A percentile compares a stretch with the other conserved stretches of the same genome.
Conservation (phyloP, 2,888 invertebrate species). For the Drosophila meridiana region DNA sequence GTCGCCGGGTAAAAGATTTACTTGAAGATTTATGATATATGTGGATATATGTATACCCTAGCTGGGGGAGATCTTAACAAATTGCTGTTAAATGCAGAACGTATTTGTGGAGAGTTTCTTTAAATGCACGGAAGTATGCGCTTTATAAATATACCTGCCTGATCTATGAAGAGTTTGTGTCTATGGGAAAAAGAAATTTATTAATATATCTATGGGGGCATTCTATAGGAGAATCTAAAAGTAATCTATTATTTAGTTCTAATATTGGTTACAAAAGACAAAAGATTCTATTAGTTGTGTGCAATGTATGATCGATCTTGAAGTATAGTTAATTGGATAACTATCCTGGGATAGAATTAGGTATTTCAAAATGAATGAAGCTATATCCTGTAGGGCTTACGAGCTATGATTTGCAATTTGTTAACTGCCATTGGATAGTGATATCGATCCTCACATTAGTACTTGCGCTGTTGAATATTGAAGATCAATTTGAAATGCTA, state of each 20-base stretch:
- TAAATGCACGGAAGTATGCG: neutral
- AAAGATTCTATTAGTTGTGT: neutral
- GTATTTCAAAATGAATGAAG: neutral
- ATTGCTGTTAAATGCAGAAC: neutral
- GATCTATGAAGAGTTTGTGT: neutral
- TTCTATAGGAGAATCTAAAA: neutral
- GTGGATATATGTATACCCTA: neutral
- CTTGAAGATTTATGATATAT: conserved; percentile 44
- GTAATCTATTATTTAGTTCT: neutral
- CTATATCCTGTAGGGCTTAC: neutral
- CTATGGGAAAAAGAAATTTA: neutral
- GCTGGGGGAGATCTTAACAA: neutral
- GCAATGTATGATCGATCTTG: neutral
- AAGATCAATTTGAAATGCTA: too few relatives aligned
- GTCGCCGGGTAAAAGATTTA: conserved; percentile 40
- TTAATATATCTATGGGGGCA: neutral
- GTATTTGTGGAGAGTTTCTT: neutral
- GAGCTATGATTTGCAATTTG: neutral
- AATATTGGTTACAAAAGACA: too few relatives aligned
- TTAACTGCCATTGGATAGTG: neutral
- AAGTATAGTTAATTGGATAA: neutral
- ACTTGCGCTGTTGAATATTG: too few relatives aligned
- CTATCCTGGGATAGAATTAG: neutral
- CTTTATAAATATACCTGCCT: neutral
- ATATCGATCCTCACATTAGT: too few relatives aligned